Evolutionary conservation across 2,888 invertebrate species (phyloP).

Genomic region (Perdita meconis): DNA sequence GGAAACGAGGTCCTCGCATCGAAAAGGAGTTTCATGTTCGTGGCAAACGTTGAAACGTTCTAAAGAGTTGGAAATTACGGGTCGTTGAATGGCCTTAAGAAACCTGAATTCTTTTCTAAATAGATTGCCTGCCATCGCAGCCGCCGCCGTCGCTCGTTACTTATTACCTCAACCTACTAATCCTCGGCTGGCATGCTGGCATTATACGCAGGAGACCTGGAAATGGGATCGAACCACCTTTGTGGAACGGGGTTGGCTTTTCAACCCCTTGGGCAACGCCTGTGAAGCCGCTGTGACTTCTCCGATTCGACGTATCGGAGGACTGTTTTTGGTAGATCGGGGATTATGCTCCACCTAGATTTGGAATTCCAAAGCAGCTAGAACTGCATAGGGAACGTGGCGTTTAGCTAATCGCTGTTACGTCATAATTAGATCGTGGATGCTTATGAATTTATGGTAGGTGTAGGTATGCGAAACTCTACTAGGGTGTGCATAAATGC

Average conservation of each 20-base stretch:
- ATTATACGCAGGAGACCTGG: constrained; percentile 45
- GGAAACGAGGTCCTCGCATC: constrained; percentile 64
- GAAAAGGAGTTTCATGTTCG: constrained; percentile 67
- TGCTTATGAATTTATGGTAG: too few relatives aligned
- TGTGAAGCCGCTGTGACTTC: constrained; percentile 52
- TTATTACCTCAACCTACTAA: constrained; percentile 80
- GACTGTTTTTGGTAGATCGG: too few relatives aligned
- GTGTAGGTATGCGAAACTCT: too few relatives aligned
- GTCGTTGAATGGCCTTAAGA: constrained; percentile 77
- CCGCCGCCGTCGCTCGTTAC: constrained; percentile 70
- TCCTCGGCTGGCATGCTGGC: constrained; percentile 65
- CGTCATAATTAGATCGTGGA: too few relatives aligned
- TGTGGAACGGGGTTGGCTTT: constrained; percentile 71
- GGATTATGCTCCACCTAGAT: too few relatives aligned
- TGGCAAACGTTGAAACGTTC: constrained; percentile 62
- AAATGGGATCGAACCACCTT: constrained; percentile 56
- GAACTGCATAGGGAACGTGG: too few relatives aligned
- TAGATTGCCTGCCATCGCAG: constrained; percentile 74
- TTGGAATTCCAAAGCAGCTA: too few relatives aligned
- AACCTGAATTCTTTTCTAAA: constrained; percentile 79
- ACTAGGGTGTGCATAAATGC: too few relatives aligned
- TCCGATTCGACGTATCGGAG: neutral
- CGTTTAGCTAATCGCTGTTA: too few relatives aligned
- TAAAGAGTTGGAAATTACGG: constrained; percentile 71
- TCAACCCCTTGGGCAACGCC: constrained; percentile 66